These are phyloP conservation scores for Ptychoptera contaminata DNA, from an alignment of 2,888 invertebrate genomes.

Conservation along the genomic window DNA sequence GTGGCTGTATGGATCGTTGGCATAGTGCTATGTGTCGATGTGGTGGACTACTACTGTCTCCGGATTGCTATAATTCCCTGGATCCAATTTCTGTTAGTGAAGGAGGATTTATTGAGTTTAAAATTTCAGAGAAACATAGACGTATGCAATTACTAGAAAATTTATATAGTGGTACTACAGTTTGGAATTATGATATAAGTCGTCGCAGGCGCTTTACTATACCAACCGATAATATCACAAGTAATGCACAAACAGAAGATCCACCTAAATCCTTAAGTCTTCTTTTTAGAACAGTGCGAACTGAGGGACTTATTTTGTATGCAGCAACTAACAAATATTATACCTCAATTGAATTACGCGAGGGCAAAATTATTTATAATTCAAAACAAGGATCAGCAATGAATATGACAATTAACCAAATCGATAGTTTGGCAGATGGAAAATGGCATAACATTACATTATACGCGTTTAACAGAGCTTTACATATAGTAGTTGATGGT, in stretches of 20 bases:
- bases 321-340: slow-evolving; percentile 77
- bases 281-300: slow-evolving; percentile 62
- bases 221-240: slow-evolving; percentile 23
- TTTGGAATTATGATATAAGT: slow-evolving; percentile 38
- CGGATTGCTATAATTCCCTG: slow-evolving; percentile 63
- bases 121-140: slow-evolving; percentile 67
- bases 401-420: slow-evolving; percentile 61
- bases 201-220: slow-evolving; percentile 26
- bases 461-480: slow-evolving; percentile 48
- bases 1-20: slow-evolving; percentile 76
- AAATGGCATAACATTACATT: slow-evolving; percentile 80
- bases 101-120: slow-evolving; percentile 63
- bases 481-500: slow-evolving; percentile 57
- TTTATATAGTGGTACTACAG: slow-evolving; percentile 55
- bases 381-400: slow-evolving; percentile 64
- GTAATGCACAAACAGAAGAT: slow-evolving; percentile 23
- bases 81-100: slow-evolving; percentile 64
- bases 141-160: slow-evolving; percentile 73
- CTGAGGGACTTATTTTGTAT: slow-evolving; percentile 69
- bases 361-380: slow-evolving; percentile 62
- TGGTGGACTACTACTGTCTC: slow-evolving; percentile 51
- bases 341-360: slow-evolving; percentile 61
- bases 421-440: slow-evolving; percentile 56
- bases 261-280: slow-evolving; percentile 62
- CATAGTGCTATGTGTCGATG: slow-evolving; percentile 55